phyloP scores from a whole-genome alignment of 2,888 invertebrate species.

The Amitus sp. region DNA sequence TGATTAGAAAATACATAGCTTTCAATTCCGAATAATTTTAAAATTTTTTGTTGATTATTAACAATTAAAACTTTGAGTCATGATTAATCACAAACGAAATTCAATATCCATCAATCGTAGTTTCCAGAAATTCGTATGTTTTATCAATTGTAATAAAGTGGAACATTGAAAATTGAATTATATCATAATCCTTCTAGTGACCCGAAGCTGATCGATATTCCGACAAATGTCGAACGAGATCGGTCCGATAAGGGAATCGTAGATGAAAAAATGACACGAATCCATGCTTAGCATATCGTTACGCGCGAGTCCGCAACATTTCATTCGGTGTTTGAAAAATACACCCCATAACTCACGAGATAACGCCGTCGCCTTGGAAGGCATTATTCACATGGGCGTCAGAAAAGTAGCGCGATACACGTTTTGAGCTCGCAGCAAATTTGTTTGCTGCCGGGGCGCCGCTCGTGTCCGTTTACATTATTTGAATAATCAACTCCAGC shows the following conservation, averaged over 20 bases:
- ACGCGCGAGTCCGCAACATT: constrained; percentile 30
- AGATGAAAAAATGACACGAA: constrained; percentile 13
- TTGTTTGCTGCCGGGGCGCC: constrained; percentile 18
- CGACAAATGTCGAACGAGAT: constrained; percentile 3
- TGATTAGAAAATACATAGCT: too few species aligned
- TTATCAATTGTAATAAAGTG: too few species aligned
- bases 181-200: too few species aligned
- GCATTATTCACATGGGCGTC: constrained; percentile 49
- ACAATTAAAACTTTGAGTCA: too few species aligned
- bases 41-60: too few species aligned
- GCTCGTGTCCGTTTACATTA: constrained; percentile 7
- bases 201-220: too few species aligned
- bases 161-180: too few species aligned
- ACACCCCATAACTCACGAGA: constrained; percentile 52
- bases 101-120: too few species aligned
- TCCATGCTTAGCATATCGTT: constrained; percentile 23
- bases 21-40: too few species aligned
- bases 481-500: constrained; percentile 13
- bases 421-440: constrained; percentile 21
- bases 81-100: too few species aligned
- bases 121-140: too few species aligned
- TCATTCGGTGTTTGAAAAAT: constrained; percentile 51
- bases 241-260: neutral
- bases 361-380: constrained; percentile 50
- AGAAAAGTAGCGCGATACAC: constrained; percentile 38